Conservation (phyloP, 2,888 invertebrate genomes). For the Himalopsyche anomala region DNA sequence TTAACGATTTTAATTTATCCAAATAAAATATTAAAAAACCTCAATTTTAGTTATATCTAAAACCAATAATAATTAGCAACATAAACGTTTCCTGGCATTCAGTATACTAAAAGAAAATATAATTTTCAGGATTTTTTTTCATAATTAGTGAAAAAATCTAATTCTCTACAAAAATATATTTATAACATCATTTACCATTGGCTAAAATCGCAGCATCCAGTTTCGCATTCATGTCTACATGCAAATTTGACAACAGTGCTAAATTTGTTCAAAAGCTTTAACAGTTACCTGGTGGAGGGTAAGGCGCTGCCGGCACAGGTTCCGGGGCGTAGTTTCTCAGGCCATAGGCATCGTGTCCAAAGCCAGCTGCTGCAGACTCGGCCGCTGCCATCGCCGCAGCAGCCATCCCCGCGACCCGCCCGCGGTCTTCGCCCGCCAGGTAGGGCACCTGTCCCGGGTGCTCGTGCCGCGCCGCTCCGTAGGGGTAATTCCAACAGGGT, state of each 20-base stretch:
- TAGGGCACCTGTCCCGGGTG: conserved; percentile 82
- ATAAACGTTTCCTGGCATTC: too few relatives aligned
- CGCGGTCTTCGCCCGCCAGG: conserved; percentile 81
- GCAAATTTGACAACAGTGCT: background rate
- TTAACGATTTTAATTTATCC: too few relatives aligned
- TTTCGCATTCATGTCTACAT: conserved; percentile 3
- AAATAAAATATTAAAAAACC: too few relatives aligned
- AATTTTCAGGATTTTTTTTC: too few relatives aligned
- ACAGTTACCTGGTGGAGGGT: conserved; percentile 85
- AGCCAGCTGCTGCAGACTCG: conserved; percentile 79
- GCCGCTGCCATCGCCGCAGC: conserved; percentile 76
- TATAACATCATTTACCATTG: background rate
- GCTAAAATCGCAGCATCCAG: background rate
- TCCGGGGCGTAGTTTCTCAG: conserved; percentile 86
- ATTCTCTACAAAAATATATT: background rate
- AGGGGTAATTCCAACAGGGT: conserved; percentile 86
- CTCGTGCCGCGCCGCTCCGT: conserved; percentile 80
- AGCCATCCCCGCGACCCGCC: conserved; percentile 76
- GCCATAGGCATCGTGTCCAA: conserved; percentile 86
- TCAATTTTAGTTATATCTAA: too few relatives aligned
- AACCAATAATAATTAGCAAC: too few relatives aligned
- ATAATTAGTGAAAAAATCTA: too few relatives aligned
- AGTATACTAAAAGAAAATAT: too few relatives aligned
- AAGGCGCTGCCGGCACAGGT: conserved; percentile 85
- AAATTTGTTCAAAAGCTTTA: conserved; percentile 29